These are phyloP conservation scores for Elegia similella DNA, from an alignment of 2,888 invertebrate genomes.

Conservation along the genomic window DNA sequence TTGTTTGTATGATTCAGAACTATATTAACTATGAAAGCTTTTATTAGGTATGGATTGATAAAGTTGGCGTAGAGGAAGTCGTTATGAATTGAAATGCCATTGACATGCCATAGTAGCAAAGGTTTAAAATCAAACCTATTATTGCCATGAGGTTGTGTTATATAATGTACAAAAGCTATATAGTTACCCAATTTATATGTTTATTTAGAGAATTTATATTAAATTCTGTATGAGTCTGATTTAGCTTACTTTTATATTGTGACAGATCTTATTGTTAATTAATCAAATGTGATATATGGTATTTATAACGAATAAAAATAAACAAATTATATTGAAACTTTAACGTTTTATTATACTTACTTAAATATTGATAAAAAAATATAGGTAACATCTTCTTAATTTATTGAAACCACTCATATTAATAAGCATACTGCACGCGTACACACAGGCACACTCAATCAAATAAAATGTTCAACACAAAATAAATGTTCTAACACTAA, in stretches of 20 bases:
- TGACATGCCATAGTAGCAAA: conserved; percentile 63
- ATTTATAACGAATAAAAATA: conserved; percentile 51
- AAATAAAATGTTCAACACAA: not conserved
- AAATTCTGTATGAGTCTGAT: conserved; percentile 58
- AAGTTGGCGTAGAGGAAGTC: too few species aligned
- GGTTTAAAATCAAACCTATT: conserved; percentile 26
- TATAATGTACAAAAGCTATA: conserved; percentile 66
- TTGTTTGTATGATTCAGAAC: not conserved
- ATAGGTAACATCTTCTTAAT: not conserved
- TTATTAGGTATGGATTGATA: not conserved
- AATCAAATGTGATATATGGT: conserved; percentile 74
- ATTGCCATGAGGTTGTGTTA: conserved; percentile 78
- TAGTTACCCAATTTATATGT: conserved; percentile 72
- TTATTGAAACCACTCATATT: not conserved
- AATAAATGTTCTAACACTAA: not conserved
- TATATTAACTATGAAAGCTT: not conserved
- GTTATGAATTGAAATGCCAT: conserved; percentile 34
- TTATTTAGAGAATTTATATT: conserved; percentile 72
- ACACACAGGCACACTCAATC: too few species aligned
- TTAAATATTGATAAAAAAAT: too few species aligned
- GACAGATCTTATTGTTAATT: conserved; percentile 61
- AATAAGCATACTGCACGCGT: not conserved
- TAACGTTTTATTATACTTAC: conserved; percentile 32
- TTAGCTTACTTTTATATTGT: conserved; percentile 62
- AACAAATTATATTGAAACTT: conserved; percentile 35